phyloP scores from a whole-genome alignment of 2,888 invertebrate genomes.

The Didymodactylos carnosus region DNA sequence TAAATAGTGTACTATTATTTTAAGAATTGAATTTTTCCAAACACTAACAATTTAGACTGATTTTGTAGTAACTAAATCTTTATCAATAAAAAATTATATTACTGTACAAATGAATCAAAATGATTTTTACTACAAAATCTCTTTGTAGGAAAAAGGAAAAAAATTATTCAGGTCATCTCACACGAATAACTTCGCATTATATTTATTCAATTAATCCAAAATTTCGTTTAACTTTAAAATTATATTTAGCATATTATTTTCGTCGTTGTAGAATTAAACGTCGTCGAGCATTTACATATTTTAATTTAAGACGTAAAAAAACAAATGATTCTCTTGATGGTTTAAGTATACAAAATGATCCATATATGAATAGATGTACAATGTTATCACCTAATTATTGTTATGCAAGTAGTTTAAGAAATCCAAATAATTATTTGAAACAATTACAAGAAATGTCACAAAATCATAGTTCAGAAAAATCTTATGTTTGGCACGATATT shows the following conservation, averaged over 20 bases:
- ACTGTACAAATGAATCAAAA: too few relatives aligned
- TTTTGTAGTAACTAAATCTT: too few relatives aligned
- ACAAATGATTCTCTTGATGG: neutral
- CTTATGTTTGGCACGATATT: neutral
- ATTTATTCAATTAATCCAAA: neutral
- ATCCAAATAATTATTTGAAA: neutral
- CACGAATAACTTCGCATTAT: too few relatives aligned
- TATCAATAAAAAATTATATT: too few relatives aligned
- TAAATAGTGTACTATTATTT: too few relatives aligned
- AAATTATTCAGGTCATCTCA: too few relatives aligned
- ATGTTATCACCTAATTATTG: neutral
- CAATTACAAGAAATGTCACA: neutral
- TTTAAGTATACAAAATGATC: neutral
- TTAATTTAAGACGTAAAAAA: neutral
- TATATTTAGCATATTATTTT: neutral
- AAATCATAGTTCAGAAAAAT: neutral
- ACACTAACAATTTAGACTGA: too few relatives aligned
- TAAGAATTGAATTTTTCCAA: too few relatives aligned
- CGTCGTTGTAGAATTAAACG: neutral
- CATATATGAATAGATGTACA: neutral
- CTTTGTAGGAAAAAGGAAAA: too few relatives aligned
- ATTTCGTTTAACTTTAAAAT: neutral
- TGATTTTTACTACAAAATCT: too few relatives aligned
- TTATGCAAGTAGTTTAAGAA: neutral
- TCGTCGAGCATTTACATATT: neutral